These are phyloP conservation scores for Amphiprion clarkii DNA, from an alignment of 2,797 vertebrate species.

Conservation along the genomic window DNA sequence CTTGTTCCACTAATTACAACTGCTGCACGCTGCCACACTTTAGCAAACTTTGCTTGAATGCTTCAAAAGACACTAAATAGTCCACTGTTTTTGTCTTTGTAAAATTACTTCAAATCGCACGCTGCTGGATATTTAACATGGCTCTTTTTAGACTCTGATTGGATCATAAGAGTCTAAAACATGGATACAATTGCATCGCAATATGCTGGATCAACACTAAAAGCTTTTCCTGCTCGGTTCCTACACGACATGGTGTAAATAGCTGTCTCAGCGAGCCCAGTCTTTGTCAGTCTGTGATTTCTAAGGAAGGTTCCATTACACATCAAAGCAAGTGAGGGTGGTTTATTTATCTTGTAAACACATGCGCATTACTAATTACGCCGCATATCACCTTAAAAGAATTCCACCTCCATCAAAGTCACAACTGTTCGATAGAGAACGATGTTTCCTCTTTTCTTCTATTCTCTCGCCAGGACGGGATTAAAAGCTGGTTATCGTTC, in stretches of 20 bases:
- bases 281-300: conserved; percentile 49
- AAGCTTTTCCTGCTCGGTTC: conserved; percentile 37
- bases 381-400: conserved; percentile 73
- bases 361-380: conserved; percentile 78
- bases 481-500: conserved; percentile 82
- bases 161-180: conserved; percentile 15
- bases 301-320: conserved; percentile 63
- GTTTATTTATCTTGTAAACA: conserved; percentile 82
- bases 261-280: conserved; percentile 53
- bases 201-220: conserved; percentile 20
- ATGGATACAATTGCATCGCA: conserved; percentile 25
- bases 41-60: conserved; percentile 23
- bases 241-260: conserved; percentile 51
- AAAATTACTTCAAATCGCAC: neutral
- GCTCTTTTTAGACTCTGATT: conserved; percentile 6
- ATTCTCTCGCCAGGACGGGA: conserved; percentile 76
- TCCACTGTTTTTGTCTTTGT: conserved; percentile 14
- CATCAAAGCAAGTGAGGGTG: conserved; percentile 66
- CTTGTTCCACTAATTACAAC: neutral
- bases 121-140: neutral
- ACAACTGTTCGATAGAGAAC: conserved; percentile 70
- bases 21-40: neutral
- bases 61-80: conserved; percentile 9
- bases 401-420: conserved; percentile 81
- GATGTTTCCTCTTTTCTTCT: conserved; percentile 70